Evolutionary conservation across 2,797 vertebrate genomes (phyloP), one percentile per base, ranked within the genome.

Genomic region (Melanotaenia pygmaea): DNA sequence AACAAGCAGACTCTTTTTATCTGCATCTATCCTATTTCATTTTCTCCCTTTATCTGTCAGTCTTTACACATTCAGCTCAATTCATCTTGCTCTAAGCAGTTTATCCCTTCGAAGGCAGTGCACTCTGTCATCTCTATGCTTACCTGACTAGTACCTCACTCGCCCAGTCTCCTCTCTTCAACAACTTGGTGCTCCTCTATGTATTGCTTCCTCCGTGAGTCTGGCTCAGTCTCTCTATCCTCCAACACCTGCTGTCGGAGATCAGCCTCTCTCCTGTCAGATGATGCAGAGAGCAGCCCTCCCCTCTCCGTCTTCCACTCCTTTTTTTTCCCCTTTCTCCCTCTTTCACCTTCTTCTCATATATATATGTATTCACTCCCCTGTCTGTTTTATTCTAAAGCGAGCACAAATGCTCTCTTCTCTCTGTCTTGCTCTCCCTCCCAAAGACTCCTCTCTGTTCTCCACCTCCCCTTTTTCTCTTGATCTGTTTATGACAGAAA

Each of bases 241-340:
- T 83, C 83, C 75, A 78, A 88, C 88, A 91, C 90, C 91, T 92
- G 88, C 91, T 90, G 85, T 82, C 38, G 81, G 79, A 83, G 82
- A 85, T 86, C 86, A 86, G 87, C 85, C 84, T 86, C 74, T 74
- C 82, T 83, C 63, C 75, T 70, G 82, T 89, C 88, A 89, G 82
- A 89, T 81, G 90, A 89, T 92, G 86, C 84, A 82, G 82, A 81
- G 82, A 84, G 82, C 54, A 86, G 84, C 89, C 88, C 84, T 84
- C 86, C 84, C 79, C 71, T 77, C 50, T 76, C 37, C 3, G 26
- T 79, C 70, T 59, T 56, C 56, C 78, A 72, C 77, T 67, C 70
- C 72, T 66, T 45, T 43, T 56, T 65, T 67, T 70, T 62, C 30
- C 30, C 67, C 24, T 53, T 47, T 54, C 74, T 53, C 58, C 35